phyloP scores from a whole-genome alignment of 2,113 vertebrate genomes.

The Cariama cristata region DNA sequence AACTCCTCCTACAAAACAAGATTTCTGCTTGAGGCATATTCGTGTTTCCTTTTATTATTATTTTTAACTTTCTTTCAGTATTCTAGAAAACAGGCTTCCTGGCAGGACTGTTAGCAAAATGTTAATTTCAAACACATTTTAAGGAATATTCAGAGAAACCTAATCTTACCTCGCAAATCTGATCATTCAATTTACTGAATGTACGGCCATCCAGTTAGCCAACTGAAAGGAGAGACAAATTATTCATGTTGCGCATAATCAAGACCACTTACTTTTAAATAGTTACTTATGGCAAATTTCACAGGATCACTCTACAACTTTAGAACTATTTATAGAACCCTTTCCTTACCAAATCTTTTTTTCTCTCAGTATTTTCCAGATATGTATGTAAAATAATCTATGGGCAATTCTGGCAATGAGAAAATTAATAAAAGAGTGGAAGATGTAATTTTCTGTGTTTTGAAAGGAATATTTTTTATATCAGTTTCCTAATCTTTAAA shows the following conservation, averaged over 20 bases:
- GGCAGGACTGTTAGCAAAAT: not conserved
- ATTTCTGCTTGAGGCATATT: not conserved
- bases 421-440: not conserved
- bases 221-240: not conserved
- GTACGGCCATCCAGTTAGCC: not conserved
- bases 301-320: not conserved
- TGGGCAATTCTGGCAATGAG: not conserved
- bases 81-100: not conserved
- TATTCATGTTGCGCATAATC: not conserved
- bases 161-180: not conserved
- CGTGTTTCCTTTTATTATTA: not conserved
- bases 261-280: not conserved
- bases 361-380: not conserved
- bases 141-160: not conserved
- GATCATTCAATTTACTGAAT: not conserved
- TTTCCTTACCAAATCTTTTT: not conserved
- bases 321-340: not conserved
- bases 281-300: not conserved
- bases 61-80: not conserved
- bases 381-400: not conserved
- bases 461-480: not conserved
- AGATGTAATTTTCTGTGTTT: not conserved
- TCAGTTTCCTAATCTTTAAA: not conserved
- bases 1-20: not conserved
- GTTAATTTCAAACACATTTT: not conserved